Base-by-base conservation (phyloP, 2,888 invertebrate genomes). In the Dinocampus coccinellae region DNA sequence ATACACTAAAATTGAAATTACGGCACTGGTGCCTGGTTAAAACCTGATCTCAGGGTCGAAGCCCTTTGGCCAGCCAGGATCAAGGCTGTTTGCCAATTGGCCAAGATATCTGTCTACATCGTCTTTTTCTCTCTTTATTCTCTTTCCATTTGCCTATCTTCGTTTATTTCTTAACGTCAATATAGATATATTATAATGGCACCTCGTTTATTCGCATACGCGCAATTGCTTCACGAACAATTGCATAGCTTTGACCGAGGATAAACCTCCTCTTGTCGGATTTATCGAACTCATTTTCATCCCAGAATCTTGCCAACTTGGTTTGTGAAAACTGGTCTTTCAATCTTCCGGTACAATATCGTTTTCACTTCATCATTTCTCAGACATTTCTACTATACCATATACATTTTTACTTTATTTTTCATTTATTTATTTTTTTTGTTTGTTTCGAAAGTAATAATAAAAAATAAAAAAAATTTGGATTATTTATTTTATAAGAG, bases 1-100 rank as follows among this genome's bases (percentile, higher is more conserved):
- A 42, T 10, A 22, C 16, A n/a, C n/a, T 13, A 7, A 16, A 26
- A 47, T 63, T 57, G 57, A 55, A 55, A 63, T 70, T 70, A 70
- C 69, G 69, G 69, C 69, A 55, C 63, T 72, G 71, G 71, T 34
- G 69, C 67, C 72, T 34, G 11, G 58, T 69, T 53, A 73, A 78
- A 47, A 79, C 78, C 79, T 79, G 78, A 77, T 78, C 78, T 71
- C 74, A 75, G 78, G 75, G 75, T 78, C 75, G 74, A 74, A 74
- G 79, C 77, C 80, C 79, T 77, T 78, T 74, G 64, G 76, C 70
- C 71, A 62, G 72, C 63, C 71, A 70, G 79, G 77, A 77, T 79
- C 75, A 78, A 80, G 80, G 79, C 76, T 74, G 70, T 73, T 77
- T 70, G 78, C 78, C 77, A 78, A 77, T 79, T 77, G 80, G 77